Evolutionary conservation across 2,797 vertebrate species (phyloP), one percentile per base, ranked within the genome.

Genomic region (Psittacula derbiana): DNA sequence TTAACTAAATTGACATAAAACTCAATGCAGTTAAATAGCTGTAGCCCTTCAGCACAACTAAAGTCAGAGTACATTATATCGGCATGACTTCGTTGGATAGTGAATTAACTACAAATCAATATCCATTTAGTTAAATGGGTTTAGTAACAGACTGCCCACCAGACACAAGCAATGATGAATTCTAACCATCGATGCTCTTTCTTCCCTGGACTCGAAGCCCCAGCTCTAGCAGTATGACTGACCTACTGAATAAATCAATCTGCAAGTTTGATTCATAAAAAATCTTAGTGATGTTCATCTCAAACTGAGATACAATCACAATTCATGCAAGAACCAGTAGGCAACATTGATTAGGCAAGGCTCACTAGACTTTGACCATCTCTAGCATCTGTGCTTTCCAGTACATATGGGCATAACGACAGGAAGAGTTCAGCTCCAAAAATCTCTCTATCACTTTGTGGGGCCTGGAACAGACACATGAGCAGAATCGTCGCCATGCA

Each of bases 21-120:
- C 0, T 2, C 50, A 93, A 53, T 73, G 57, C 49, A 76, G 62
- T 88, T 90, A 61, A 84, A 94, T 10, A 86, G 76, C 88, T 71
- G 31, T 33, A 75, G 44, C 72, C 82, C 60, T 90, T 79, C 90
- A 92, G 80, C 62, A 60, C 12, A 81, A 88, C 58, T 66, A 6
- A 65, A 88, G 55, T 72, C 88, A 84, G 28, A 86, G 74, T 49
- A 66, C 55, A 86, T 96, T 92, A 84, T 72, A 93, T 82, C 70
- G 70, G 73, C 58, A 86, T 53, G 60, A 86, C 64, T 95, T 80
- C 33, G 70, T 61, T 84, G 78, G 41, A 70, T 24, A 65, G 74
- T 24, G 57, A 90, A 92, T 93, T 78, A 95, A 90, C 60, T 71
- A 87, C 93, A 93, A 94, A 93, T 94, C 92, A 83, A 94, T 94